Evolutionary conservation across 2,113 vertebrate species (phyloP), one percentile per base, ranked within the genome.

Genomic region (Microtus ochrogaster): DNA sequence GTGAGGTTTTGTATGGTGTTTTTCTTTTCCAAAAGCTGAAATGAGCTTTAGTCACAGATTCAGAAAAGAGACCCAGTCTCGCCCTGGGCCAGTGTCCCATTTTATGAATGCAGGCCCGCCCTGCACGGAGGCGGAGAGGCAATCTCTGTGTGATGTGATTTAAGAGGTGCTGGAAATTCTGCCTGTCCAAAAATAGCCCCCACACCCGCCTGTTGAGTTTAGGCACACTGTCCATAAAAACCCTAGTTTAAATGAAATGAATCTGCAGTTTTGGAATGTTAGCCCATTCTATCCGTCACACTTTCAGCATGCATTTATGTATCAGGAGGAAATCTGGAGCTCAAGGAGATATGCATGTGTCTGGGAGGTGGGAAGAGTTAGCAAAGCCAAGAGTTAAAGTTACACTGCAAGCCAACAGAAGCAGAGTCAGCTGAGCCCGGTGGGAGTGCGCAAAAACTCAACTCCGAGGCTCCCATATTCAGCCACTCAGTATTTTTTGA

Each of bases 101-200:
- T 92, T 92, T 95, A 76, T 95, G 90, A 77, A 36, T 11, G 77
- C 72, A 92, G 94, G 79, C 92, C 95, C 47, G 41, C 89, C 95
- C 94, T 92, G 49, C 55, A 85, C 66, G 90, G 84, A 92, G 96
- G 96, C 52, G 92, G 95, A 94, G 82, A 19, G 73, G 79, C 92
- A 92, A 47, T 88, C 72, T 19, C 95, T 5, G 0, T 77, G 92
- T 12, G 88, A 92, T 95, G 92, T 97, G 97, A 98, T 98, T 97
- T 97, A 98, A 97, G 96, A 98, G 97, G 96, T 97, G 97, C 70
- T 96, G 95, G 93, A 95, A 96, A 66, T 77, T 68, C 96, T 92
- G 88, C 97, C 77, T 96, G 94, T 97, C 97, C 96, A 97, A 96
- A 97, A 97, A 95, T 92, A 96, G 92, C 90, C 94, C 58, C 92